phyloP scores from a whole-genome alignment of 2,113 vertebrate genomes.

The Bolborhynchus lineola region DNA sequence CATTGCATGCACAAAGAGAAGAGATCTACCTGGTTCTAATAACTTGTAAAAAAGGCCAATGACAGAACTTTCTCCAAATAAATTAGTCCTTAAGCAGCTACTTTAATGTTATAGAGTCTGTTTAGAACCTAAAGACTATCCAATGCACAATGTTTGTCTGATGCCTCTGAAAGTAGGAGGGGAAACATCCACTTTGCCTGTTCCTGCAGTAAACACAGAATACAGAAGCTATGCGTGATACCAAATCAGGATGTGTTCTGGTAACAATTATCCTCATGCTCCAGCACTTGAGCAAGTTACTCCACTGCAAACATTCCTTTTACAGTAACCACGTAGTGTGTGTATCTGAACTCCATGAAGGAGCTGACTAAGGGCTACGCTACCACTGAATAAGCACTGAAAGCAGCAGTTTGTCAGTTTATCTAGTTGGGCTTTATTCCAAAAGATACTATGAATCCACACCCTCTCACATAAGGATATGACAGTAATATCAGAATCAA shows the following conservation, averaged over 20 bases:
- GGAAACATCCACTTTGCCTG: background rate
- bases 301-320: background rate
- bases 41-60: background rate
- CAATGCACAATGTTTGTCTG: background rate
- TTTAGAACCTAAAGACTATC: background rate
- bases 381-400: background rate
- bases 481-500: background rate
- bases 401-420: background rate
- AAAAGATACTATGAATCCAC: background rate
- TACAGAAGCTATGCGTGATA: background rate
- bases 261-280: background rate
- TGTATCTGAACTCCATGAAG: background rate
- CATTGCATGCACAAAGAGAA: fast-evolving
- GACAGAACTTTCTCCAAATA: background rate
- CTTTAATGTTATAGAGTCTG: background rate
- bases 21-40: background rate
- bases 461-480: background rate
- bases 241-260: background rate
- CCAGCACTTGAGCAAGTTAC: background rate
- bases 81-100: background rate
- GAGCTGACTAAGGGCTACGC: background rate
- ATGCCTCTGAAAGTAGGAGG: background rate
- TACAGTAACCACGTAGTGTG: fast-evolving
- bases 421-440: background rate
- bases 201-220: background rate